Conservation (phyloP, 2,888 invertebrate genomes). For the Germaria angustata region DNA sequence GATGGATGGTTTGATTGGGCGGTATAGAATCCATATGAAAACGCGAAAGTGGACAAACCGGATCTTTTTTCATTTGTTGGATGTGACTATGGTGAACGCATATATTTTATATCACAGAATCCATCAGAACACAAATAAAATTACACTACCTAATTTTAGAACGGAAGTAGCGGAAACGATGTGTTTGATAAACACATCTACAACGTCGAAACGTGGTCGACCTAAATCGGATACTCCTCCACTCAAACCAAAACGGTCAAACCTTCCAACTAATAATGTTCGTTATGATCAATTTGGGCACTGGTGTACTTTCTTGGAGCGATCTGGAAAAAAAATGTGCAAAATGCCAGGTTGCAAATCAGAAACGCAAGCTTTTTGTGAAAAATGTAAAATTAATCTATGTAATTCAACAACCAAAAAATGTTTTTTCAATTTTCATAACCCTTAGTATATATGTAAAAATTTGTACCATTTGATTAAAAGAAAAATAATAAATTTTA, state of each 20-base stretch:
- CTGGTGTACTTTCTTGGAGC: background rate
- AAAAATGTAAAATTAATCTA: constrained; percentile 10
- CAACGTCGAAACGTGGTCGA: background rate
- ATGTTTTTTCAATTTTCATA: background rate
- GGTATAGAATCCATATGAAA: background rate
- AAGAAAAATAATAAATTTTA: background rate
- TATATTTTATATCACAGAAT: constrained; percentile 2
- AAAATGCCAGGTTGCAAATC: background rate
- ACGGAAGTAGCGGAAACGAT: background rate
- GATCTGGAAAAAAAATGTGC: background rate
- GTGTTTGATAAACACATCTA: background rate
- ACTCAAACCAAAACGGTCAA: background rate
- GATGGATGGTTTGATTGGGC: constrained; percentile 3
- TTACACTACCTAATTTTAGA: background rate
- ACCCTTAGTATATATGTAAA: background rate
- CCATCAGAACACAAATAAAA: background rate
- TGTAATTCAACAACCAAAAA: background rate
- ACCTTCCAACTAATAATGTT: background rate
- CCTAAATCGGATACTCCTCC: background rate
- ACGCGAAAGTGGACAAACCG: background rate
- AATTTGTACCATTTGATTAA: too few relatives aligned
- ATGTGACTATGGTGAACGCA: background rate
- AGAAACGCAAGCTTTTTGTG: constrained; percentile 11
- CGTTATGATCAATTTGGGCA: background rate
- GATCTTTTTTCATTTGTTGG: background rate